Base-by-base conservation (phyloP, 2,113 vertebrate species). In the Chunga burmeisteri region DNA sequence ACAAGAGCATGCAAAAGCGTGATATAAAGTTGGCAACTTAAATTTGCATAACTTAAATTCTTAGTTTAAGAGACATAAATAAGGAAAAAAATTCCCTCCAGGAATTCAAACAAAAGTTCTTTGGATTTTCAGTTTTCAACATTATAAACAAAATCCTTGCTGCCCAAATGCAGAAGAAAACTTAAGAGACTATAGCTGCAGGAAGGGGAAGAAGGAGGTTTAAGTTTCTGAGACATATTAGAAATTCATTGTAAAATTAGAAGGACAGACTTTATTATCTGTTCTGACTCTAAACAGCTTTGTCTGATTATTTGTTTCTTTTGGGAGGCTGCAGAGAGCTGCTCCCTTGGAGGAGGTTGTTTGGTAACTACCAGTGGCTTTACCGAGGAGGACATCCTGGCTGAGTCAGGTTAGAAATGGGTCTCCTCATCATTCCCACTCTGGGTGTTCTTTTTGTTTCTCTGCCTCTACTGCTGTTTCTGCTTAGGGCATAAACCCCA, bases 11-110 rank as follows among this genome's bases (percentile, higher is more conserved):
- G 38, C 32, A 91, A n/a, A 73, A 73, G 27, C 67, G 15, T 56
- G 71, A 82, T 72, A 79, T 38, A 73, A 58, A 79, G 34, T 55
- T 86, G 77, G 34, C 44, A 87, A 93, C 18, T 70, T 71, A 66
- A 53, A 75, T 86, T 75, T 93, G 34, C 61, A 58, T 91, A 92
- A 65, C 49, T 94, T 90, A 90, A 95, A 95, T 81, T 94, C 55
- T 55, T 23, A 46, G 49, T 49, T 80, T 65, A 85, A 44, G 42
- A 92, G 19, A 73, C 34, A 79, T 38, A 68, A 96, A 91, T 77
- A 92, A 77, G 9, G 11, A 16, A 26, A 49, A 62, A 65, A 89
- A 19, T 6, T 73, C 26, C 77, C 42, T 67, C 47, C 55, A 73
- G 81, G 55, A 88, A 55, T 68, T 96, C 32, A 66, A 77, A 56